phyloP scores from a whole-genome alignment of 2,888 invertebrate species.

The Spialia ferax region DNA sequence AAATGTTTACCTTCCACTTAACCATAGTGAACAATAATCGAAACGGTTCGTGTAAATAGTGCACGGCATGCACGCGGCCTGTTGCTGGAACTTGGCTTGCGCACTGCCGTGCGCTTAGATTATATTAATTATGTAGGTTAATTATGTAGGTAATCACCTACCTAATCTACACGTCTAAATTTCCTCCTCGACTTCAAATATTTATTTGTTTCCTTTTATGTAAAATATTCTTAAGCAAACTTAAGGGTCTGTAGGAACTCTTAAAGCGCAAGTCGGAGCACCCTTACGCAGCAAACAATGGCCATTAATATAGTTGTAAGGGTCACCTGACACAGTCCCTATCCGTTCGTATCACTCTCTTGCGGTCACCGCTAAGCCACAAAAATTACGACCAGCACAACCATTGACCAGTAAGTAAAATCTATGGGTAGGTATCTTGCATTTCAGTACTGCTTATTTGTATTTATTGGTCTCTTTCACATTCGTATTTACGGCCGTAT shows the following conservation, averaged over 20 bases:
- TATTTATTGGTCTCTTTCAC: not conserved
- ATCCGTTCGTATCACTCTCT: conserved; percentile 63
- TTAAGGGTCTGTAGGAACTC: not conserved
- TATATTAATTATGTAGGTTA: no score
- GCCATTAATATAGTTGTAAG: conserved; percentile 69
- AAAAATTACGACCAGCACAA: conserved; percentile 58
- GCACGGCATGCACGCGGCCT: no score
- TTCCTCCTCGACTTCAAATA: not conserved
- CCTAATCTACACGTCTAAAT: no score
- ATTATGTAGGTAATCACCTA: no score
- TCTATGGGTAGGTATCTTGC: conserved; percentile 53
- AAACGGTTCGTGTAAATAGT: no score
- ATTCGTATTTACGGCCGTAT: not conserved
- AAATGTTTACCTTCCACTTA: no score
- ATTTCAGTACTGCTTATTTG: conserved; percentile 8
- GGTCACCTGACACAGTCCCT: conserved; percentile 67
- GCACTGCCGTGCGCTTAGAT: no score
- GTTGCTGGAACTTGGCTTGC: no score
- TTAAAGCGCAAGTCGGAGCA: conserved; percentile 19
- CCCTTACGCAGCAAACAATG: conserved; percentile 31
- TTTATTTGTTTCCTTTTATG: not conserved
- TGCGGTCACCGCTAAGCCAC: conserved; percentile 60
- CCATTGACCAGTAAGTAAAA: conserved; percentile 57
- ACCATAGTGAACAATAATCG: no score
- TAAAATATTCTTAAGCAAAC: conserved; percentile 1